Evolutionary conservation across 2,888 invertebrate species (phyloP), one percentile per base, ranked within the genome.

Genomic region (Sabatieria punctata): DNA sequence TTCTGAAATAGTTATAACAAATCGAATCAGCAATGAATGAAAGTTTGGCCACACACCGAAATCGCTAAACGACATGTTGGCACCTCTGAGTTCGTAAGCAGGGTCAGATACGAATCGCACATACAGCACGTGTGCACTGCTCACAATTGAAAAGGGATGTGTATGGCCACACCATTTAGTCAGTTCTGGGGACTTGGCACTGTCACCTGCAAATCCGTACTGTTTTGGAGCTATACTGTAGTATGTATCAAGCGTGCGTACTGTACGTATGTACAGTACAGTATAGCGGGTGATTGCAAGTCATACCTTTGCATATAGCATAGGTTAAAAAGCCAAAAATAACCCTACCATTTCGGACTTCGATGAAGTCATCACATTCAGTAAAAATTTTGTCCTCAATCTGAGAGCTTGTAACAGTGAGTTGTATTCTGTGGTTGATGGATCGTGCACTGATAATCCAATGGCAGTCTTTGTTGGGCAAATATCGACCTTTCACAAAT

Each of bases 301-400:
- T n/a, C n/a, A n/a, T n/a, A n/a, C n/a, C n/a, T n/a, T n/a, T n/a
- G n/a, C n/a, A n/a, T n/a, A n/a, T n/a, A n/a, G n/a, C 15, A 2
- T 18, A 23, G 13, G n/a, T n/a, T n/a, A n/a, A n/a, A n/a, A n/a
- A n/a, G n/a, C n/a, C n/a, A n/a, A n/a, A n/a, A n/a, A n/a, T n/a
- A n/a, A n/a, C n/a, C 23, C 3, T 27, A 46, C 46, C 46, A 18
- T 46, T 41, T 3, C n/a, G 21, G 11, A 46, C n/a, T 22, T 46
- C 40, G 3, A 35, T n/a, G 23, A 46, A 46, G 22, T 46, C 46
- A 27, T 46, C 46, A 33, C 46, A 46, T 4, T 24, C 40, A 6
- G 40, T 46, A 22, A 46, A 46, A 27, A 46, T 21, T 4, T 24
- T n/a, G 22, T 46, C 46, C 30, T 46, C 46, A 13, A 46, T 13